Evolutionary conservation across 2,797 vertebrate genomes (phyloP), one percentile per base, ranked within the genome.

Genomic region (Tinamus major): DNA sequence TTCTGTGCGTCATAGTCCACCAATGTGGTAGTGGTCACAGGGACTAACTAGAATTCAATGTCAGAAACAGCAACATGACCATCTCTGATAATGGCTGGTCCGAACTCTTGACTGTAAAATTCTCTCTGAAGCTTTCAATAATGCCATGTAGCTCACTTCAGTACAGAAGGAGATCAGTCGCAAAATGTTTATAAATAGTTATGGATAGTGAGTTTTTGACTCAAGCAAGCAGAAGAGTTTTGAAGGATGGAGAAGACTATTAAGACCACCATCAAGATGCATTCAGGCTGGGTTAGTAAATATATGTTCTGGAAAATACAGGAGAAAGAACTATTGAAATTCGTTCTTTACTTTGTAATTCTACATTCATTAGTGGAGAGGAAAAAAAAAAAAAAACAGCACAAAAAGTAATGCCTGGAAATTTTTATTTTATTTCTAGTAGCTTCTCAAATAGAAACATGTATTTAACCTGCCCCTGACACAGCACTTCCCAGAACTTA

Each of bases 1-100:
- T 86, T 13, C 2, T 94, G 95, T 96, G 95, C 97, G 96, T 95
- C 96, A 91, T 64, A 92, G 79, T 93, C 87, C 91, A 94, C 80
- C 89, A 46, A 37, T 96, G 89, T 95, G 79, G 71, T 91, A 85
- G 55, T 94, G 93, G 79, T 93, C 91, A 96, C 91, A 35, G 26
- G 35, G 49, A 70, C 56, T 95, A 92, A 91, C 72, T 88, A 92
- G 91, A 95, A 87, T 90, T 90, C 81, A 93, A 74, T 58, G 46
- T 78, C 67, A 96, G 87, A 97, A 97, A 87, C 2, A 86, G 63
- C 63, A 93, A 71, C 64, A 92, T 94, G 74, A 67, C 93, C 51
- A 58, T 67, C 23, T 71, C 80, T 77, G 37, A 58, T 65, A 92
- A 75, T 48, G 55, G 71, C 63, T 87, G 39, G 5, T 79, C 55